Conservation (phyloP, 2,888 invertebrate species). For the Apodemia duryi region DNA sequence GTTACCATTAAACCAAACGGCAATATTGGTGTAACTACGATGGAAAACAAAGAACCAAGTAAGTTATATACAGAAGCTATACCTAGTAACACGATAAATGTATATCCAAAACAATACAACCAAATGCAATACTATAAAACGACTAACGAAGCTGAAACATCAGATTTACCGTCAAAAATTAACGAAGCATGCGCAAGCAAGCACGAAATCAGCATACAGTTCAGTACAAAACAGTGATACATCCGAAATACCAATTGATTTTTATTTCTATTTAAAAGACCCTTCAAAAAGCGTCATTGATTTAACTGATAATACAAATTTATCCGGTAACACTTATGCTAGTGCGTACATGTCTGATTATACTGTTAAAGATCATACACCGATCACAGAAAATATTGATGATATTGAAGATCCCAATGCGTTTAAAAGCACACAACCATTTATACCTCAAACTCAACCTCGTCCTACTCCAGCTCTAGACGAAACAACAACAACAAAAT, state of each 20-base stretch:
- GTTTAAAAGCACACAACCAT: slow-evolving; percentile 34
- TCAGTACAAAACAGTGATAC: slow-evolving; percentile 25
- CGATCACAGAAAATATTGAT: slow-evolving; percentile 65
- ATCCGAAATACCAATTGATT: slow-evolving; percentile 52
- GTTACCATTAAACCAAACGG: slow-evolving; percentile 66
- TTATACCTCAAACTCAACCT: slow-evolving; percentile 35
- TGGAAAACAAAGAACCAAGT: slow-evolving; percentile 31
- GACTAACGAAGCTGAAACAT: slow-evolving; percentile 56
- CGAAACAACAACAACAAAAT: slow-evolving; percentile 43
- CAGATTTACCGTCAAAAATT: slow-evolving; percentile 61
- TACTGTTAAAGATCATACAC: slow-evolving; percentile 54
- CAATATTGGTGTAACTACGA: slow-evolving; percentile 45
- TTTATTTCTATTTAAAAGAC: slow-evolving; percentile 60
- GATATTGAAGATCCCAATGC: slow-evolving; percentile 60
- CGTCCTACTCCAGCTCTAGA: slow-evolving; percentile 40
- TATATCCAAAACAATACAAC: slow-evolving; percentile 54
- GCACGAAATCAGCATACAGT: slow-evolving; percentile 13
- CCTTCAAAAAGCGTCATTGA: slow-evolving; percentile 35
- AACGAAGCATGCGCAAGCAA: slow-evolving; percentile 39
- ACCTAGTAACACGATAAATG: slow-evolving; percentile 48
- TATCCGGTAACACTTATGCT: slow-evolving; percentile 43
- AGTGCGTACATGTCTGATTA: slow-evolving; percentile 40
- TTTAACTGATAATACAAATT: slow-evolving; percentile 43
- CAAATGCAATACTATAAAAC: slow-evolving; percentile 57
- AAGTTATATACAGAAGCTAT: slow-evolving; percentile 50